A percentile compares a stretch with the other conserved stretches of the same genome.
These are phyloP conservation scores for Loripinus fragilis DNA, from an alignment of 2,888 invertebrate genomes.

Conservation along the genomic window DNA sequence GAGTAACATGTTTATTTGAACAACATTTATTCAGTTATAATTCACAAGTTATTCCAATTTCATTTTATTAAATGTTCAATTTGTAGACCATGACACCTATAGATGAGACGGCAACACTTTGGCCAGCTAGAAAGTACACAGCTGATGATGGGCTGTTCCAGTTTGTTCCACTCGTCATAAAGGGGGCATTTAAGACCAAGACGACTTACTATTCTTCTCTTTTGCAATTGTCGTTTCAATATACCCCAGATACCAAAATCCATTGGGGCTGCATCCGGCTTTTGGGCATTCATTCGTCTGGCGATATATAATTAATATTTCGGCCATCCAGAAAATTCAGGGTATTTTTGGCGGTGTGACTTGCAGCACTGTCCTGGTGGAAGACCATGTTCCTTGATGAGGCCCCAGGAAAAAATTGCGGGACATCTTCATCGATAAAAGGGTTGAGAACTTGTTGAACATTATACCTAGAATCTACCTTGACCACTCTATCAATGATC, in stretches of 20 bases:
- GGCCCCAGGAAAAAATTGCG: not conserved
- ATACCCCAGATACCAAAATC: not conserved
- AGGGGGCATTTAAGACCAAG: not conserved
- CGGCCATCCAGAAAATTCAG: not conserved
- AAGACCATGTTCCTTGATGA: conserved; percentile 25
- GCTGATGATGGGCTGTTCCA: not conserved
- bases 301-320: conserved; percentile 9
- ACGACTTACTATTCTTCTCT: not conserved
- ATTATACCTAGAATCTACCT: not conserved
- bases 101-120: not conserved
- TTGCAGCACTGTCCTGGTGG: conserved; percentile 28
- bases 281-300: conserved; percentile 32
- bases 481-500: not conserved
- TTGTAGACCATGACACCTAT: conserved; percentile 2
- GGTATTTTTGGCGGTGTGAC: conserved; percentile 28
- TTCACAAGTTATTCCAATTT: not conserved
- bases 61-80: conserved; percentile 7
- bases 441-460: not conserved
- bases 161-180: not conserved
- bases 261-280: conserved; percentile 23
- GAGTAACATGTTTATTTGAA: conserved; percentile 8
- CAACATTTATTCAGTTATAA: not conserved
- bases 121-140: not conserved
- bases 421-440: conserved; percentile 3
- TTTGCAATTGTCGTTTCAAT: not conserved